Conservation (phyloP, 1,140 invertebrate species). For the Diprion similis region DNA sequence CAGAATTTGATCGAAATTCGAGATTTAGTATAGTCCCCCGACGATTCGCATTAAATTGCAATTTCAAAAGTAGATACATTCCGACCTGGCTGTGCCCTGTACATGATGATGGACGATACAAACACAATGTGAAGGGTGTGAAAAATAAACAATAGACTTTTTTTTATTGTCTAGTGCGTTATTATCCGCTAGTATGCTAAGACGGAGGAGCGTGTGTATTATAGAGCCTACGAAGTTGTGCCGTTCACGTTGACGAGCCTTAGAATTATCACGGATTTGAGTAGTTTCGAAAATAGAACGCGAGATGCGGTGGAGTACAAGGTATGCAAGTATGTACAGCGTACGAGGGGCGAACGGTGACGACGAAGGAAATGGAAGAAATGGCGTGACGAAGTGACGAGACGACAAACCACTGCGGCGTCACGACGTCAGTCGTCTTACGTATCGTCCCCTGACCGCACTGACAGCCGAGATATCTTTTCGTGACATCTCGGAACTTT, state of each 20-base stretch:
- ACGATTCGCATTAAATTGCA: no score
- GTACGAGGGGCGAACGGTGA: neutral
- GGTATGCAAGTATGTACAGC: neutral
- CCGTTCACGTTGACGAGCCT: neutral
- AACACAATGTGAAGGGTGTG: no score
- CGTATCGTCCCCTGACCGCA: neutral
- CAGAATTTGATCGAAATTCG: no score
- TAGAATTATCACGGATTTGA: constrained; percentile 1
- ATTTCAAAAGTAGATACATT: no score
- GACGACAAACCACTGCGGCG: constrained; percentile 4
- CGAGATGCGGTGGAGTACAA: neutral
- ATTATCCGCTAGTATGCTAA: no score
- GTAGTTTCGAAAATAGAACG: neutral
- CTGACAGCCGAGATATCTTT: neutral
- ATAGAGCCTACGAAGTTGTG: neutral
- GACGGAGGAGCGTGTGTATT: no score
- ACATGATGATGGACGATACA: no score
- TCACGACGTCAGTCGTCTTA: neutral
- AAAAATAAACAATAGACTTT: no score
- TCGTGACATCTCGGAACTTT: neutral
- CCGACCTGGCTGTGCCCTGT: no score
- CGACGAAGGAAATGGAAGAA: neutral
- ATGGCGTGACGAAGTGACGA: constrained; percentile 4
- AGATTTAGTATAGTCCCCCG: no score
- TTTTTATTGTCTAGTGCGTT: no score